These are phyloP conservation scores for Lochmaea crataegi DNA, from an alignment of 2,888 invertebrate species.

Conservation along the genomic window DNA sequence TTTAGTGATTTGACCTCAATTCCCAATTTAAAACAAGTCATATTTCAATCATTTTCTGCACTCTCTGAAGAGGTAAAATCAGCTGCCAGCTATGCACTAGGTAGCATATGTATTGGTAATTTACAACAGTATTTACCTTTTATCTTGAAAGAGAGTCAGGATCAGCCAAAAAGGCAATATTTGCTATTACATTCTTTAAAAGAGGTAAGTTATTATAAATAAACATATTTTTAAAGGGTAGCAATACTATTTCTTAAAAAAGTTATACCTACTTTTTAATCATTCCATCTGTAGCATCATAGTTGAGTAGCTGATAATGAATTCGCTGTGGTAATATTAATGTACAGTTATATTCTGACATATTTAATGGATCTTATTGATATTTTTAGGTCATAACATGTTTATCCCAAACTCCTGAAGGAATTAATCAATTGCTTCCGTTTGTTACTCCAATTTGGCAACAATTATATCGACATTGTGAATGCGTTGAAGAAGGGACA, in stretches of 20 bases:
- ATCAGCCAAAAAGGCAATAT: conserved; percentile 95
- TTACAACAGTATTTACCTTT: conserved; percentile 93
- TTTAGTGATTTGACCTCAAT: conserved; percentile 82
- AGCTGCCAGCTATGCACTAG: conserved; percentile 96
- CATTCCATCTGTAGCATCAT: background rate
- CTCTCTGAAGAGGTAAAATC: conserved; percentile 97
- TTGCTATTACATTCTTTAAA: conserved; percentile 95
- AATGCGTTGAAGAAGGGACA: conserved; percentile 97
- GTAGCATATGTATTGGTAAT: conserved; percentile 96
- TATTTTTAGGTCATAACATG: conserved; percentile 81
- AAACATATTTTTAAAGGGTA: no score
- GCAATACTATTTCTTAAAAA: background rate
- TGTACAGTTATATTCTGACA: background rate
- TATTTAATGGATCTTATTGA: no score
- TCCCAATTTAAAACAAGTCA: conserved; percentile 78
- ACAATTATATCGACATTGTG: conserved; percentile 93
- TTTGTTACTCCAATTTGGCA: conserved; percentile 93
- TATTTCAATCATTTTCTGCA: conserved; percentile 89
- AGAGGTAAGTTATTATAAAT: conserved; percentile 73
- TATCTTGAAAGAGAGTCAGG: conserved; percentile 92
- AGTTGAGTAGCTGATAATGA: background rate
- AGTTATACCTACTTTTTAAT: background rate
- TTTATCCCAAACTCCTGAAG: conserved; percentile 79
- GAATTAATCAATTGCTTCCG: conserved; percentile 80
- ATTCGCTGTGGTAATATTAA: background rate